phyloP scores from a whole-genome alignment of 2,888 invertebrate species.

The Drosophila ochracea region DNA sequence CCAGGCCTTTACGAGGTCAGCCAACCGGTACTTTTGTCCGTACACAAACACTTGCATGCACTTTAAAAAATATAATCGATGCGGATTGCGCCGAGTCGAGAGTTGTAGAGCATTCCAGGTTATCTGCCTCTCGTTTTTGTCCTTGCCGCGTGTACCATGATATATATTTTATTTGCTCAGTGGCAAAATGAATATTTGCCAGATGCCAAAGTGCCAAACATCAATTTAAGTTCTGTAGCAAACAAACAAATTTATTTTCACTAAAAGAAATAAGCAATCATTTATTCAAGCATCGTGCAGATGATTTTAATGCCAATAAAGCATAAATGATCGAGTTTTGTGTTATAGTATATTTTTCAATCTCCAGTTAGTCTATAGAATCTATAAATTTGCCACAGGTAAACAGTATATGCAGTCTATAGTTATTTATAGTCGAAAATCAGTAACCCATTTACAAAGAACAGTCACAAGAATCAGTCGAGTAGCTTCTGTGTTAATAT shows the following conservation, averaged over 20 bases:
- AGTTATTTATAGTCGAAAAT: not conserved
- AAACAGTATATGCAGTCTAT: not conserved
- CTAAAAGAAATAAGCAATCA: slow-evolving; percentile 33
- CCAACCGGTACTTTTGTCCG: slow-evolving; percentile 29
- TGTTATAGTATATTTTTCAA: not conserved
- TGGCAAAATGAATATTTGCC: slow-evolving; percentile 68
- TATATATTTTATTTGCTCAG: slow-evolving; percentile 66
- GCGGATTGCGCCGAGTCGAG: slow-evolving; percentile 30
- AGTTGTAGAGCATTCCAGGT: slow-evolving; percentile 17
- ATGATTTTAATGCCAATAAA: not conserved
- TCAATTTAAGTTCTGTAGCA: slow-evolving; percentile 62
- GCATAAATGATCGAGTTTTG: not conserved
- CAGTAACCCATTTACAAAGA: not conserved
- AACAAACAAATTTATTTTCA: slow-evolving; percentile 59
- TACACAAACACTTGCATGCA: slow-evolving; percentile 32
- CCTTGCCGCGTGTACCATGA: slow-evolving; percentile 54
- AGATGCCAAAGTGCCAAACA: slow-evolving; percentile 69
- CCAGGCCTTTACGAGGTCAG: slow-evolving; percentile 48
- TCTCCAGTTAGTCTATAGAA: not conserved
- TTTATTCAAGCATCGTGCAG: slow-evolving; percentile 39
- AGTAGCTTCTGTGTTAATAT: not conserved
- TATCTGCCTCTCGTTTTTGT: slow-evolving; percentile 36
- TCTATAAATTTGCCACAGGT: not conserved
- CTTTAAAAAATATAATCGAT: slow-evolving; percentile 57
- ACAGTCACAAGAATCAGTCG: not conserved